These are phyloP conservation scores for Amiota communis DNA, from an alignment of 2,888 invertebrate genomes.

Conservation along the genomic window DNA sequence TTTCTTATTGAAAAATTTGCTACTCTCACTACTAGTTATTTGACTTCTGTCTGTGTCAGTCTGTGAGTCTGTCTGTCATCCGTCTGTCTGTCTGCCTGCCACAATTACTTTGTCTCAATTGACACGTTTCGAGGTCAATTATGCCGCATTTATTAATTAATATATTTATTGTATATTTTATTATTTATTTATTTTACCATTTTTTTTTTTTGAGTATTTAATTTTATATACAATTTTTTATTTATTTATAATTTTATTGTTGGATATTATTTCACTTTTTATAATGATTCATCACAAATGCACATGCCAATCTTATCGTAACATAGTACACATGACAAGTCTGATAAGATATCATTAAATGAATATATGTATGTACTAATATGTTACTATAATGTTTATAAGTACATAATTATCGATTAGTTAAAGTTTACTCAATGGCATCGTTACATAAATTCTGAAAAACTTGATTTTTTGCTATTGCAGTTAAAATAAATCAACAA, in stretches of 20 bases:
- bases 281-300: not conserved
- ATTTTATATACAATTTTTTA: not conserved
- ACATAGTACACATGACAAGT: not conserved
- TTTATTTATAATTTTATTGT: no score
- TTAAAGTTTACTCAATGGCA: no score
- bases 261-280: no score
- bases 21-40: no score
- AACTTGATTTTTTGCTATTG: no score
- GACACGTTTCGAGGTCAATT: slow-evolving; percentile 1
- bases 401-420: no score
- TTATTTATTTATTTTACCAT: no score
- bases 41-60: not conserved
- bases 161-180: not conserved
- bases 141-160: not conserved
- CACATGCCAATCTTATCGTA: slow-evolving; percentile 8
- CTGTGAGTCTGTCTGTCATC: not conserved
- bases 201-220: not conserved
- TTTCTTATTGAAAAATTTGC: no score
- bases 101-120: not conserved
- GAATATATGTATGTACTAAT: not conserved
- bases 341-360: not conserved
- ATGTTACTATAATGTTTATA: no score
- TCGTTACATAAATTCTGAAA: no score
- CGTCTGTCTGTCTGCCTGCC: not conserved
- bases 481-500: no score